Percentiles rank a stretch among this genome's conserved stretches.
These are phyloP conservation scores for Grammomys surdaster DNA, from an alignment of 2,113 vertebrate genomes.

Conservation along the genomic window DNA sequence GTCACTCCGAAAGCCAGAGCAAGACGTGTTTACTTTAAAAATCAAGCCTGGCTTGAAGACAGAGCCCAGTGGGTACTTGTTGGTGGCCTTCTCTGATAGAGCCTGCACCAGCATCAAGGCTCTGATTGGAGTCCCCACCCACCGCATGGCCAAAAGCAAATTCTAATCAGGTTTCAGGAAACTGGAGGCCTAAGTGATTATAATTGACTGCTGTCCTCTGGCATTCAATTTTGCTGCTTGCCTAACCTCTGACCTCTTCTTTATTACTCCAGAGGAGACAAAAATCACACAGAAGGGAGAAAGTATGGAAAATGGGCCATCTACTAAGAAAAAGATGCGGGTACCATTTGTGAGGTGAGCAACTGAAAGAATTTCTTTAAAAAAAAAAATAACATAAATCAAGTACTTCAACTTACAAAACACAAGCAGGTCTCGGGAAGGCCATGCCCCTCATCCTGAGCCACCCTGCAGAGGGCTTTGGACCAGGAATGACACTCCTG, in stretches of 20 bases:
- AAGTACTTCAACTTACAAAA: neutral
- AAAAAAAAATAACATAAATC: neutral
- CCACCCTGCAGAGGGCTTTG: neutral
- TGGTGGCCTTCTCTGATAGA: conserved; percentile 69
- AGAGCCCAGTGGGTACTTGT: neutral
- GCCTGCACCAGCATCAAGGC: conserved; percentile 71
- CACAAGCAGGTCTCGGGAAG: neutral
- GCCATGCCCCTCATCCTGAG: neutral
- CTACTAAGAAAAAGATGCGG: neutral
- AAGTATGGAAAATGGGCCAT: neutral
- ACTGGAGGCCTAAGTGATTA: conserved; percentile 68
- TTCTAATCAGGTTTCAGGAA: conserved; percentile 62
- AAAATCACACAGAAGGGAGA: neutral
- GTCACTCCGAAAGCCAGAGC: neutral
- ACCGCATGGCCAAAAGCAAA: conserved; percentile 54
- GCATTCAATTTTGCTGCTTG: conserved; percentile 57
- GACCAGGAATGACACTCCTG: neutral
- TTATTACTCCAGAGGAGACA: conserved; percentile 72
- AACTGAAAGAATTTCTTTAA: neutral
- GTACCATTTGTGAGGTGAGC: neutral
- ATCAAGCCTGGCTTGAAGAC: neutral
- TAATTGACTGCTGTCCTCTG: conserved; percentile 54
- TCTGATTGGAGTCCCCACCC: conserved; percentile 67
- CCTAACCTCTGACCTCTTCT: conserved; percentile 68
- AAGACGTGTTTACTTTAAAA: conserved; percentile 10